Conservation (phyloP, 2,113 vertebrate species). For the Aspiorhynchus laticeps region DNA sequence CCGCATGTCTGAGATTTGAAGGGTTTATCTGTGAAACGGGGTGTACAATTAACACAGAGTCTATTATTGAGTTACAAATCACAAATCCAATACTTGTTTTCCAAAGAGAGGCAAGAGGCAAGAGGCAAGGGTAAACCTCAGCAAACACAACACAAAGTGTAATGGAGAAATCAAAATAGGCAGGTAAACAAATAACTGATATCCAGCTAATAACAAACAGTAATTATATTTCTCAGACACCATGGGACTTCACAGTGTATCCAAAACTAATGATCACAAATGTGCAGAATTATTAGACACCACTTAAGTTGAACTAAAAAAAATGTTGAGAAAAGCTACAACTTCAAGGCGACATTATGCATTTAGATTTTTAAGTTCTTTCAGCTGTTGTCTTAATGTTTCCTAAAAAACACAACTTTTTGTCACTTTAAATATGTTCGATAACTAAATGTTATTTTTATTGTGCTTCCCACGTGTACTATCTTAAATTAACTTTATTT, state of each 20-base stretch:
- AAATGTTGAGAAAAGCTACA: neutral
- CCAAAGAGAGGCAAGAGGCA: neutral
- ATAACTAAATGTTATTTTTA: neutral
- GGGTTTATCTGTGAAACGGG: neutral
- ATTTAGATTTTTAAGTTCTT: neutral
- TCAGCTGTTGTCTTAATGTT: neutral
- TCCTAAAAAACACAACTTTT: neutral
- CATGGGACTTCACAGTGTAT: neutral
- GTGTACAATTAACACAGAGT: neutral
- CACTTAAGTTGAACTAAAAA: neutral
- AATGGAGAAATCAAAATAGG: neutral
- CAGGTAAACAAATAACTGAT: neutral
- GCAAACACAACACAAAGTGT: neutral
- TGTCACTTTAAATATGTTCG: neutral
- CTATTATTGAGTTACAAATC: neutral
- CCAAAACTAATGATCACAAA: neutral
- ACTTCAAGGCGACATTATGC: neutral
- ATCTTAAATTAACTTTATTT: neutral
- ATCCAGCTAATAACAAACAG: neutral
- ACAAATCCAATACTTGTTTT: conserved; percentile 9
- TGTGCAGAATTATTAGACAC: neutral
- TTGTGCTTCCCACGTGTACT: neutral
- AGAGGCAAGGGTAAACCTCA: neutral
- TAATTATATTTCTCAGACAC: neutral
- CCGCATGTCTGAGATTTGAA: neutral